Base-by-base conservation (phyloP, 2,888 invertebrate species). In the Seladonia tumulorum region DNA sequence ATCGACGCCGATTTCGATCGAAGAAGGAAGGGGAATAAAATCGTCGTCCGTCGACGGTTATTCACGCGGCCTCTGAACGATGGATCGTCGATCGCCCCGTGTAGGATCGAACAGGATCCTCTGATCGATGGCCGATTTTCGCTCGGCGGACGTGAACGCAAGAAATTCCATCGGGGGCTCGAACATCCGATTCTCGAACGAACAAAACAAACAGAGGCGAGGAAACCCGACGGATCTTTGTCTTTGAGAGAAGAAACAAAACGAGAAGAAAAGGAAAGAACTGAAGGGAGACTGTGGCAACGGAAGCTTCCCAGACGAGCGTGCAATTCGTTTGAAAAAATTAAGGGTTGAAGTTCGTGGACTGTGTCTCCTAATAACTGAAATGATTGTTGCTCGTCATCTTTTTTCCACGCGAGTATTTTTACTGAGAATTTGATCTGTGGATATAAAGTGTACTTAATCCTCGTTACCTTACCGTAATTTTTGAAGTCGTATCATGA, bases 191-290 rank as follows among this genome's bases (percentile, higher is more conserved):
- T 70, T 66, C 74, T 53, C 39, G 35, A 76, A 60, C 66, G 22
- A 73, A 63, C 29, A 73, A 83, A 77, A 73, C 35, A 71, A 60
- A 80, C 75, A 53, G 84, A 63, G 82, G 74, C 84, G 82, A 84
- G 82, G 74, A 75, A 71, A 53, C 45, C 78, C 84, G 84, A 85
- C 84, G 84, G 72, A 82, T 79, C 78, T 75, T 71, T 70, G 82
- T 76, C 57, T 82, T 76, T 78, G 75, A 77, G 49, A 22, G 63
- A 29, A 63, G 29, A 63, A 63, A 63, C 29, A 5, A 42, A 39
- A 68, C 66, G 66, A 66, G 25, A 18, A 35, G 35, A 22, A 66
- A 22, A n/a, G 42, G 5, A 42, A 18, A 70, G 10, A 35, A 70
- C 22, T 12, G 39, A 68, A 68, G 18, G 29, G 63, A 63, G 63